Conservation (phyloP, 2,888 invertebrate genomes). For the Flexamia atlantica region DNA sequence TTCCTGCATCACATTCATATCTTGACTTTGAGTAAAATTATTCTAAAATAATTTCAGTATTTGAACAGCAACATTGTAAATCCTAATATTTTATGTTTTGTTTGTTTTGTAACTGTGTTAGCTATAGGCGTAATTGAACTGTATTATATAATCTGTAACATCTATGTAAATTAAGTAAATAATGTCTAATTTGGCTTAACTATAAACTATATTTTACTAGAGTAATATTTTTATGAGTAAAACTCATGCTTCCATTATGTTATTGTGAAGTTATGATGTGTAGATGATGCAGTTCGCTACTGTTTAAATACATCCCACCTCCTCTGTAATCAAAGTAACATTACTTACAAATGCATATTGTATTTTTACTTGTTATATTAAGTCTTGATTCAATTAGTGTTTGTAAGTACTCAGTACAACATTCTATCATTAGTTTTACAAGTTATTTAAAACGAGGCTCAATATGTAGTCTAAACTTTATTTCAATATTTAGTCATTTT, state of each 20-base stretch:
- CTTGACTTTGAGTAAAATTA: background rate
- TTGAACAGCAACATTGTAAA: constrained; percentile 20
- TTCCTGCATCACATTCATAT: background rate
- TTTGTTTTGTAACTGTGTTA: constrained; percentile 47
- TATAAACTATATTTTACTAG: constrained; percentile 59
- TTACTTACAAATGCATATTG: constrained; percentile 26
- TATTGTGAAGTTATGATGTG: constrained; percentile 27
- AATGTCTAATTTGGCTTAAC: constrained; percentile 49
- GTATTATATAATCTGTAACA: constrained; percentile 50
- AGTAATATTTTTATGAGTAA: constrained; percentile 54
- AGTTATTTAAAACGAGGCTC: constrained; percentile 7
- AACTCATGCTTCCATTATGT: constrained; percentile 56
- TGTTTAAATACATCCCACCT: constrained; percentile 34
- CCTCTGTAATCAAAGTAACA: constrained; percentile 48
- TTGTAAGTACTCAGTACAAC: constrained; percentile 17
- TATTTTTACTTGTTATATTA: constrained; percentile 32
- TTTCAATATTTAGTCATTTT: background rate
- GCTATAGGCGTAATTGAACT: constrained; percentile 42
- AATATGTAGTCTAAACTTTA: background rate
- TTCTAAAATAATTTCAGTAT: constrained; percentile 40
- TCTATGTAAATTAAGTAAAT: constrained; percentile 48
- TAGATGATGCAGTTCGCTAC: constrained; percentile 4
- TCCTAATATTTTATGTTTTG: constrained; percentile 32
- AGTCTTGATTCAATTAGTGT: constrained; percentile 4
- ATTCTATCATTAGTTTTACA: background rate